Percentiles rank a stretch among this genome's conserved stretches.
Evolutionary conservation across 2,797 vertebrate species (phyloP).

Genomic region (Sphaeramia orbicularis): DNA sequence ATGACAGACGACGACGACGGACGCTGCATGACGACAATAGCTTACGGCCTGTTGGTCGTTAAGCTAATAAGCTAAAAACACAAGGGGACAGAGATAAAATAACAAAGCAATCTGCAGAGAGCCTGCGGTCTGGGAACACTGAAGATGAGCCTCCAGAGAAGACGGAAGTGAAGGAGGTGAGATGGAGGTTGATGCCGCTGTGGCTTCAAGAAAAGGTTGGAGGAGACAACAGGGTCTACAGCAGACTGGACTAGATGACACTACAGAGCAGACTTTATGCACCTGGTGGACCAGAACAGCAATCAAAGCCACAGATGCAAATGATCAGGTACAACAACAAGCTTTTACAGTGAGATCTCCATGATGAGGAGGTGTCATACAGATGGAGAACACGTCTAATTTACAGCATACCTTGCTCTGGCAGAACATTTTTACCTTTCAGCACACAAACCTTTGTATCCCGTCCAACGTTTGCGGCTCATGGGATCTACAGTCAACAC

Average conservation of each 20-base stretch:
- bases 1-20: no score
- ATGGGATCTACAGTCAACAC: constrained; percentile 74
- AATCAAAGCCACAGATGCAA: background rate
- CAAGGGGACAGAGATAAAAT: no score
- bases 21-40: no score
- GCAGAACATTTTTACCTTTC: constrained; percentile 63
- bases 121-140: no score
- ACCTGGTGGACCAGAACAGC: constrained; percentile 11
- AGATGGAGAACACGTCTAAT: constrained; percentile 35
- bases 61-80: no score
- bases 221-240: constrained; percentile 16
- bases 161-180: constrained; percentile 5
- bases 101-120: no score
- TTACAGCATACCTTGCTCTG: constrained; percentile 59
- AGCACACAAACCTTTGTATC: constrained; percentile 69
- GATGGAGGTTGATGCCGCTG: background rate
- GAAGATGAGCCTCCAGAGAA: no score
- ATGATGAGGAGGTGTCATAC: no score
- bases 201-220: background rate
- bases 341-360: background rate
- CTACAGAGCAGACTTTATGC: constrained; percentile 3
- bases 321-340: constrained; percentile 18
- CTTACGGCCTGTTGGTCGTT: no score
- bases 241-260: constrained; percentile 16
- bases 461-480: constrained; percentile 67